phyloP scores from a whole-genome alignment of 2,888 invertebrate species.

The Elysia crispata region DNA sequence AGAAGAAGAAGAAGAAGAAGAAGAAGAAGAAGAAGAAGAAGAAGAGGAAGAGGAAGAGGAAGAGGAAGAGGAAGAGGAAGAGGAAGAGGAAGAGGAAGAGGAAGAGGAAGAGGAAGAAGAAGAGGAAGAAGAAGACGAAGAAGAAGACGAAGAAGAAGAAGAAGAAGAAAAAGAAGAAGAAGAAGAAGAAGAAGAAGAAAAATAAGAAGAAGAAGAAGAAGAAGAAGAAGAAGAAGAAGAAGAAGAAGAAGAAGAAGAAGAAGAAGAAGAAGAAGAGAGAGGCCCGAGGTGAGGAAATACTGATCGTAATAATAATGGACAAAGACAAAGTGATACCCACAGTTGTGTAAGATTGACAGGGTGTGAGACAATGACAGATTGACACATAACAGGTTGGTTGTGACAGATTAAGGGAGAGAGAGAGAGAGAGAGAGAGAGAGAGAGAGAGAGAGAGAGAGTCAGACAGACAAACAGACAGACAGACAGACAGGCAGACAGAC shows the following conservation, averaged over 20 bases:
- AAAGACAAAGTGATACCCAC: no score
- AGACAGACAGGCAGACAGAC: no score
- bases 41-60: neutral
- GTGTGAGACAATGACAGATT: no score
- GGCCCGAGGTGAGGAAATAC: neutral
- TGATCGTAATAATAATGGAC: no score
- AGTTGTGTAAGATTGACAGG: no score
- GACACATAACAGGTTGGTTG: no score
- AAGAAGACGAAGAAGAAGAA: no score
- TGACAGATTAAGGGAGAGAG: no score
- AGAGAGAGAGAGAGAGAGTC: no score
- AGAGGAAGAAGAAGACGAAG: no score
- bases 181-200: neutral
- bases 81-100: neutral
- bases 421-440: no score
- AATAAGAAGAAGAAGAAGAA: slow-evolving; percentile 6
- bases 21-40: neutral
- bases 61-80: neutral
- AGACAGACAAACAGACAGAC: no score
- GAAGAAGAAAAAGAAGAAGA: neutral
- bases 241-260: neutral
- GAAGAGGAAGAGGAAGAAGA: neutral
- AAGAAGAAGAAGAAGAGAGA: neutral
- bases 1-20: neutral
- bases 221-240: slow-evolving; percentile 10